phyloP scores from a whole-genome alignment of 2,113 vertebrate species.

The Datnioides undecimradiatus region DNA sequence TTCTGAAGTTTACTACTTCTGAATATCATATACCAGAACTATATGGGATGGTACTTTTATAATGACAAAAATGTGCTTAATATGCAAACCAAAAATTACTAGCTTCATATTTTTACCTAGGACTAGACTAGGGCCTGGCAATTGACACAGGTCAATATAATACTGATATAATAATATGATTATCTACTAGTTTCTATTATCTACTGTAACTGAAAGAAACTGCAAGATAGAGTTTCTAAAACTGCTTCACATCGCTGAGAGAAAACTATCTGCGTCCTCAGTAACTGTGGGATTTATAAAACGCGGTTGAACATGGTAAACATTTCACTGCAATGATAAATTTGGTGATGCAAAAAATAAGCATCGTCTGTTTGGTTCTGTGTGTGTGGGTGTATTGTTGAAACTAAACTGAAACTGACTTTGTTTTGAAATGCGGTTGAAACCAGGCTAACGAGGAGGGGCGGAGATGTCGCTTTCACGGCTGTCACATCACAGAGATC shows the following conservation, averaged over 20 bases:
- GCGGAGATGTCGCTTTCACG: not conserved
- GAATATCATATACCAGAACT: not conserved
- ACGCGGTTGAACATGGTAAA: constrained; percentile 13
- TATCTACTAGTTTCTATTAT: no score
- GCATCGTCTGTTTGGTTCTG: constrained; percentile 25
- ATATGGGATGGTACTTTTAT: not conserved
- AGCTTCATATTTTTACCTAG: not conserved
- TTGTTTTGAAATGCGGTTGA: constrained; percentile 45
- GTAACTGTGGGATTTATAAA: not conserved
- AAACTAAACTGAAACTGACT: constrained; percentile 15
- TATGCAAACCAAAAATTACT: not conserved
- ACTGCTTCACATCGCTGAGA: not conserved
- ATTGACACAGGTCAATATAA: not conserved
- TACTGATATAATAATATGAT: no score
- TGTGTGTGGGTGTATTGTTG: constrained; percentile 5
- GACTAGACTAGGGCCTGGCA: no score
- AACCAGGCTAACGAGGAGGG: not conserved
- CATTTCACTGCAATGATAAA: constrained; percentile 1
- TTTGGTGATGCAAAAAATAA: constrained; percentile 5
- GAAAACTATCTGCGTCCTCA: constrained; percentile 8
- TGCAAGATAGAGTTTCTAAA: not conserved
- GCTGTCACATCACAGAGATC: not conserved
- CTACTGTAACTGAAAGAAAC: not conserved
- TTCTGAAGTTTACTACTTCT: no score
- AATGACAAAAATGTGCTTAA: not conserved